These are phyloP conservation scores for Aotus griseimembra DNA, from an alignment of 2,797 vertebrate species.

Conservation along the genomic window DNA sequence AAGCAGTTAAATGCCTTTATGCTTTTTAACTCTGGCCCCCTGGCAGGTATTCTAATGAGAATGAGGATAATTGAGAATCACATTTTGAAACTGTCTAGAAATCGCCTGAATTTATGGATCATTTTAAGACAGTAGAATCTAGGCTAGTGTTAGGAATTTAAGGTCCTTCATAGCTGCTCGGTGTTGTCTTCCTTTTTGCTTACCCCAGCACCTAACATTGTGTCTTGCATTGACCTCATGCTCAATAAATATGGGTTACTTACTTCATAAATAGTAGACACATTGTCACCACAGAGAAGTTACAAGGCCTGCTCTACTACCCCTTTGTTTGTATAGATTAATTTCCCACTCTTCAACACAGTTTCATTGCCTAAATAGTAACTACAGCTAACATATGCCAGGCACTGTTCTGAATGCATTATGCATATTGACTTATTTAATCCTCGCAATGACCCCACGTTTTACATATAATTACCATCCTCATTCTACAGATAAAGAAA, in stretches of 20 bases:
- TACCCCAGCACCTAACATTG: background rate
- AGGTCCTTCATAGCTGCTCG: background rate
- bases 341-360: background rate
- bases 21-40: constrained; percentile 52
- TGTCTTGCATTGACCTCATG: background rate
- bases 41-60: constrained; percentile 50
- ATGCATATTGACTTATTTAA: background rate
- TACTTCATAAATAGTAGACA: background rate
- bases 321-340: background rate
- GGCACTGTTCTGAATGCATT: background rate
- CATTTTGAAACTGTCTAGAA: constrained; percentile 58
- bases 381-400: background rate
- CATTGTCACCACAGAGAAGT: background rate
- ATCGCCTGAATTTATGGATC: constrained; percentile 58
- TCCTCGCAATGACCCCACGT: background rate
- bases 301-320: background rate
- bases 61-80: constrained; percentile 48
- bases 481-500: background rate
- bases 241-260: background rate
- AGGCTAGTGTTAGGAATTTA: background rate
- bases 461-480: background rate
- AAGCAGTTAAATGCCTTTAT: constrained; percentile 67
- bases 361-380: background rate
- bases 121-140: background rate
- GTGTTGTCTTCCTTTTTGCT: background rate